These are phyloP conservation scores for Blastobasis lacticolella DNA, from an alignment of 2,888 invertebrate species.

Conservation along the genomic window DNA sequence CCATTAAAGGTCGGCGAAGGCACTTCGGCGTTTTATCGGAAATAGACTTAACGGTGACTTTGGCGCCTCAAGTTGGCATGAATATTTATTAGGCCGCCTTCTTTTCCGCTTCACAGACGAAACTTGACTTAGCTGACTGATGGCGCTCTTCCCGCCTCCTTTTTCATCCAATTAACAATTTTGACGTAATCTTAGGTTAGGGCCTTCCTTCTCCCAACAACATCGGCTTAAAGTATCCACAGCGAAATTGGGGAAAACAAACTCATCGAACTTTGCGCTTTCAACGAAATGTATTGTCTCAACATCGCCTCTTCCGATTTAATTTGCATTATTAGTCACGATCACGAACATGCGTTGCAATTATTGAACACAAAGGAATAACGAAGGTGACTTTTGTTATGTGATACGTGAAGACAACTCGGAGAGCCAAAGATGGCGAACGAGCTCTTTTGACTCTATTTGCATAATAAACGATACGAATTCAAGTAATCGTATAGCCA, in stretches of 20 bases:
- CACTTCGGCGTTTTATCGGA: slow-evolving; percentile 54
- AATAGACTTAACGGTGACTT: slow-evolving; percentile 67
- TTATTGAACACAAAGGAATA: too few relatives aligned
- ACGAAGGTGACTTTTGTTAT: too few relatives aligned
- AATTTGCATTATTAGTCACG: too few relatives aligned
- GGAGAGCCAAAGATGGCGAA: too few relatives aligned
- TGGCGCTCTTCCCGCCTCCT: slow-evolving; percentile 11
- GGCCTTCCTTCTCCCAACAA: too few relatives aligned
- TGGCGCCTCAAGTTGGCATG: slow-evolving; percentile 58
- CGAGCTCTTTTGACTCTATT: not conserved
- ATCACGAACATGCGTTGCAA: too few relatives aligned
- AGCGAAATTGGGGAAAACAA: too few relatives aligned
- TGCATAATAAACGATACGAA: slow-evolving; percentile 4
- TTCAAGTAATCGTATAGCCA: slow-evolving; percentile 1
- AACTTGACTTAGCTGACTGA: slow-evolving; percentile 19
- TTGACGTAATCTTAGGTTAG: slow-evolving; percentile 8
- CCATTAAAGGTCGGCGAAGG: slow-evolving; percentile 42
- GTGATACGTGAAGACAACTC: not conserved
- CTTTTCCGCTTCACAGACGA: slow-evolving; percentile 23
- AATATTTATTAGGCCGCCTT: slow-evolving; percentile 64
- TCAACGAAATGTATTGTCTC: too few relatives aligned
- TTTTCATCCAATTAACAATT: slow-evolving; percentile 17
- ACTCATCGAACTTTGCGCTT: too few relatives aligned
- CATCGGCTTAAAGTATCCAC: too few relatives aligned
- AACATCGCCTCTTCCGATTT: too few relatives aligned